Evolutionary conservation across 1,140 invertebrate species (phyloP), one percentile per base, ranked within the genome.

Genomic region (Saxidomus purpurata): DNA sequence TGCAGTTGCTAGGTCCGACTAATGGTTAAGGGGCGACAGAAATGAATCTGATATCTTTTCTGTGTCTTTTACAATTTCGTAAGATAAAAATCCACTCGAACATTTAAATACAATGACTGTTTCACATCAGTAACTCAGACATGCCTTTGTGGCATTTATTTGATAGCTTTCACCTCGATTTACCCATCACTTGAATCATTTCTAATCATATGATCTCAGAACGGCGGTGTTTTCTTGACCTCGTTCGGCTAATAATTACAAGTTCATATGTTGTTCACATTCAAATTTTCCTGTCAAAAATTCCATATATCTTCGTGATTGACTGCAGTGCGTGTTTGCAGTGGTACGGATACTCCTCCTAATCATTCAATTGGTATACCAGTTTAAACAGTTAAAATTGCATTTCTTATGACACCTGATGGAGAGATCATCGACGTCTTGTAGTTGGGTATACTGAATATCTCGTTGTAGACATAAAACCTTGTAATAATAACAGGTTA

Each of bases 121-220:
- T 59, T 71, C 67, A 34, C 4, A 22, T 71, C 22, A 9, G 2
- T 71, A 71, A 34, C 67, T 71, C 17, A 22, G 11, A 47, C 28
- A 19, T n/a, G 74, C 52, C 80, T 43, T 82, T 82, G 59, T 82
- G 25, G 36, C 38, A 15, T 43, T 15, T 40, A 67, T 84, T 67
- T 84, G 82, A 84, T 84, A 69, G 67, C 43, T 47, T 84, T 84
- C 82, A 84, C 82, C 82, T 71, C 40, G 47, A 31, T 71, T 84
- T 84, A 84, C 63, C 82, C 82, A 63, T 25, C 15, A 67, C 61
- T 84, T 84, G 61, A 84, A 71, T 71, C 82, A 71, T 71, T 49
- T 52, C 17, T 49, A 71, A 84, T 84, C 82, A 71, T 84, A 63
- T 84, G 38, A 84, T 84, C 63, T 84, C 67, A 49, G 61, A 52